These are phyloP conservation scores for Amyelois transitella DNA, from an alignment of 1,140 invertebrate species.

Conservation along the genomic window DNA sequence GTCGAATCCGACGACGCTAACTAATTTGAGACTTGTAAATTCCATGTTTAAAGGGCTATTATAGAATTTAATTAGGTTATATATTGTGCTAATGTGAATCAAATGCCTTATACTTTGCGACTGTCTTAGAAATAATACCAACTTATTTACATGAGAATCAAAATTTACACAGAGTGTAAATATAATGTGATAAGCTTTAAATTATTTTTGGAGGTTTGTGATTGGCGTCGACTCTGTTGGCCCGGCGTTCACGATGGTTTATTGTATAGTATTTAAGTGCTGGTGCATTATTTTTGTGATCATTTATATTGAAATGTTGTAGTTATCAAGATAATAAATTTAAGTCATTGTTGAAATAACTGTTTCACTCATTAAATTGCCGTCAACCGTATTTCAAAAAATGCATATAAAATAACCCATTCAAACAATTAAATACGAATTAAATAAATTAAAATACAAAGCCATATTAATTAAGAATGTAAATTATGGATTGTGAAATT, in stretches of 20 bases:
- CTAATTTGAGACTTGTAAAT: conserved; percentile 23
- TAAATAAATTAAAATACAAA: neutral
- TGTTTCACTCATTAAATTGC: conserved; percentile 3
- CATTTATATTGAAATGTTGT: conserved; percentile 40
- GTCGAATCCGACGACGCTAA: neutral
- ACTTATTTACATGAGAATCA: neutral
- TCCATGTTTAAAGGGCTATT: conserved; percentile 24
- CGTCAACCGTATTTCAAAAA: neutral
- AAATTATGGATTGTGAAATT: conserved; percentile 32
- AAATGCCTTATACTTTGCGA: conserved; percentile 7
- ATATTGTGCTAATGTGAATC: conserved; percentile 19
- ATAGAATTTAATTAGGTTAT: conserved; percentile 18
- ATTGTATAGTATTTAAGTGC: conserved; percentile 33
- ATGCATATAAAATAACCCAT: neutral
- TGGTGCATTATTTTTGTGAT: conserved; percentile 66
- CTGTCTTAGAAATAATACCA: neutral
- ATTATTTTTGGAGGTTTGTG: conserved; percentile 61
- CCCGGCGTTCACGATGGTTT: conserved; percentile 40
- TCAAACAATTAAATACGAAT: neutral
- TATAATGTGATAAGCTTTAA: conserved; percentile 66
- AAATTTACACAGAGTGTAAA: conserved; percentile 44
- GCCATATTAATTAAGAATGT: conserved; percentile 57
- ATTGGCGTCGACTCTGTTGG: conserved; percentile 24
- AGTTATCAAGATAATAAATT: neutral
- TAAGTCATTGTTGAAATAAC: neutral